phyloP scores from a whole-genome alignment of 1,140 invertebrate genomes.

The Lamellibrachia luymesi region DNA sequence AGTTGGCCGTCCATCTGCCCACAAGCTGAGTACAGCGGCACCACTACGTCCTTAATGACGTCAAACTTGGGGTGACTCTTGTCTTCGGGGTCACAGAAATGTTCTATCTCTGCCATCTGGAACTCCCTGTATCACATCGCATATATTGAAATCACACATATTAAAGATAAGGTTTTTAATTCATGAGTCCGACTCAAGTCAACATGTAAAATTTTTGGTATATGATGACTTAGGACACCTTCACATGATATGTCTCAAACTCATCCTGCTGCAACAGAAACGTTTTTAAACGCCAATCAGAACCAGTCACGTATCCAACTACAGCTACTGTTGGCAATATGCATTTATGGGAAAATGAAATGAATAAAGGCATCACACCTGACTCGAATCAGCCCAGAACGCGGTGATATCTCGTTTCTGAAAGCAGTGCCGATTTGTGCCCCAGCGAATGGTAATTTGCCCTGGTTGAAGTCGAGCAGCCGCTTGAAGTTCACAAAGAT shows the following conservation, averaged over 20 bases:
- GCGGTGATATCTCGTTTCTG: conserved; percentile 98
- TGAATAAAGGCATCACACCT: conserved; percentile 53
- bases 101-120: conserved; percentile 99
- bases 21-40: conserved; percentile 89
- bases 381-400: conserved; percentile 93
- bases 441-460: conserved; percentile 93
- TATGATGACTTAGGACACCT: too few species aligned
- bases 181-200: too few species aligned
- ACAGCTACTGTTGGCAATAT: not conserved
- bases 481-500: conserved; percentile 99
- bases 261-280: too few species aligned
- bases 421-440: conserved; percentile 98
- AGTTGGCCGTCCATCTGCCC: conserved; percentile 81
- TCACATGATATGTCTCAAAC: too few species aligned
- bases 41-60: conserved; percentile 67
- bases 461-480: conserved; percentile 95
- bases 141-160: not conserved
- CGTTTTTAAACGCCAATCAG: too few species aligned
- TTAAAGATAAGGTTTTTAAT: not conserved
- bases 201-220: too few species aligned
- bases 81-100: conserved; percentile 91
- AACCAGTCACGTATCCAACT: not conserved
- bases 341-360: not conserved
- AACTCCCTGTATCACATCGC: conserved; percentile 70
- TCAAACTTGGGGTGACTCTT: conserved; percentile 91